A percentile compares a stretch with the other conserved stretches of the same genome.
Conservation (phyloP, 2,797 vertebrate species). For the Vultur gryphus region DNA sequence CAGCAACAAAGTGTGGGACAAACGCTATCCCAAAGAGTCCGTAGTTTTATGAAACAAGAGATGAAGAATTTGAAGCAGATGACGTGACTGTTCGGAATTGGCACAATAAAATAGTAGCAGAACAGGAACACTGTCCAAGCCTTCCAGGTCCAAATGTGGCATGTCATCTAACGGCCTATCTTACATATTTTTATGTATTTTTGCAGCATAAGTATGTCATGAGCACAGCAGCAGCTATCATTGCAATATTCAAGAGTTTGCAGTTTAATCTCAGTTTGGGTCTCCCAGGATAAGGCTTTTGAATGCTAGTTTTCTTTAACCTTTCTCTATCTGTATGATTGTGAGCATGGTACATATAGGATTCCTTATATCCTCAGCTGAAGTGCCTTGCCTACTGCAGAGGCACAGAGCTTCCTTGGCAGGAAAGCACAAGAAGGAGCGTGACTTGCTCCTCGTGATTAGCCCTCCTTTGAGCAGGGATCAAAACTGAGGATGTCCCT, state of each 20-base stretch:
- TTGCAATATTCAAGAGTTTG: neutral
- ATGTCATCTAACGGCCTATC: neutral
- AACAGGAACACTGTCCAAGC: neutral
- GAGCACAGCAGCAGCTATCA: neutral
- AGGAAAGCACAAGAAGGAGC: neutral
- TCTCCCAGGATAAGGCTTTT: neutral
- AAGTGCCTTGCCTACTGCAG: neutral
- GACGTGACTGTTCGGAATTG: neutral
- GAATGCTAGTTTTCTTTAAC: neutral
- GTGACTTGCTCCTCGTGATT: neutral
- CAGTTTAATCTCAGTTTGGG: neutral
- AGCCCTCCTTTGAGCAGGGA: neutral
- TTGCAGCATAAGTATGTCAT: neutral
- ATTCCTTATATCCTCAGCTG: neutral
- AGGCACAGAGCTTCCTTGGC: neutral
- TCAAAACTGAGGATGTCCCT: neutral
- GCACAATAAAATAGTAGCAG: neutral
- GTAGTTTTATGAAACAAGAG: neutral
- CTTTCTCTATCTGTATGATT: neutral
- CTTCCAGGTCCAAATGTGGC: neutral
- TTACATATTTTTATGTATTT: neutral
- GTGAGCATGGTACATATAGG: neutral
- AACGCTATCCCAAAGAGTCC: neutral
- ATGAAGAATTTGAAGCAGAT: neutral
- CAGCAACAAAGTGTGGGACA: neutral